Evolutionary conservation across 2,888 invertebrate species (phyloP).

Genomic region (Lasioglossum calceatum): DNA sequence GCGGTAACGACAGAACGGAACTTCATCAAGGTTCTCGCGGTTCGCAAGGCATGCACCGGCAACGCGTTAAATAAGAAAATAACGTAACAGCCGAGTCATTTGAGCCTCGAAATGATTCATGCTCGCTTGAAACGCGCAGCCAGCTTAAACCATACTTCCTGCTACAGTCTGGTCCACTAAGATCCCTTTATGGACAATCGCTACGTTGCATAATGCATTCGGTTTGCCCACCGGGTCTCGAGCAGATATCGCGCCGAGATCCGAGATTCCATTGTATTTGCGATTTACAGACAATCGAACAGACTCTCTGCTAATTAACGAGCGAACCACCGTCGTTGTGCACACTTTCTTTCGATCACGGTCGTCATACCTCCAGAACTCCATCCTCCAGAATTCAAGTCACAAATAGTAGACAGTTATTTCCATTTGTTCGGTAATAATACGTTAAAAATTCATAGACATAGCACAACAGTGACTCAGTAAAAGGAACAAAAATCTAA

Average conservation of each 20-base stretch:
- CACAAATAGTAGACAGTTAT: not conserved
- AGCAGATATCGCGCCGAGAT: constrained; percentile 9
- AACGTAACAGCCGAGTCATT: constrained; percentile 55
- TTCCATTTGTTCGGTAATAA: not conserved
- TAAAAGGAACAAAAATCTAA: not conserved
- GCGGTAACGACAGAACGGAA: constrained; percentile 8
- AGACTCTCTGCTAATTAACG: not conserved
- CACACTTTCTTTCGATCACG: not conserved
- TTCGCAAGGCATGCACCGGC: constrained; percentile 16
- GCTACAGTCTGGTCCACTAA: constrained; percentile 41
- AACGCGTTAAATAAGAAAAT: constrained; percentile 55
- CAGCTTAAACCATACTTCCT: constrained; percentile 62
- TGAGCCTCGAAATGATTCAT: constrained; percentile 58
- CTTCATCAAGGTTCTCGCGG: constrained; percentile 2
- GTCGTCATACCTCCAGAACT: not conserved
- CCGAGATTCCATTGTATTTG: constrained; percentile 11
- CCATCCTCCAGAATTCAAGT: not conserved
- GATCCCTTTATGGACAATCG: constrained; percentile 58
- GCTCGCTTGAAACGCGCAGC: constrained; percentile 45
- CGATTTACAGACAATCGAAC: not conserved
- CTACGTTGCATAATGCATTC: constrained; percentile 61
- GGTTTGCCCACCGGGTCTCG: constrained; percentile 18
- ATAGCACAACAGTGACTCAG: too few relatives aligned
- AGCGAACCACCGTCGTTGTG: not conserved
- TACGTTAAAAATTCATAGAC: not conserved